These are phyloP conservation scores for Aeoliscus strigatus DNA, from an alignment of 2,797 vertebrate genomes.

Conservation along the genomic window DNA sequence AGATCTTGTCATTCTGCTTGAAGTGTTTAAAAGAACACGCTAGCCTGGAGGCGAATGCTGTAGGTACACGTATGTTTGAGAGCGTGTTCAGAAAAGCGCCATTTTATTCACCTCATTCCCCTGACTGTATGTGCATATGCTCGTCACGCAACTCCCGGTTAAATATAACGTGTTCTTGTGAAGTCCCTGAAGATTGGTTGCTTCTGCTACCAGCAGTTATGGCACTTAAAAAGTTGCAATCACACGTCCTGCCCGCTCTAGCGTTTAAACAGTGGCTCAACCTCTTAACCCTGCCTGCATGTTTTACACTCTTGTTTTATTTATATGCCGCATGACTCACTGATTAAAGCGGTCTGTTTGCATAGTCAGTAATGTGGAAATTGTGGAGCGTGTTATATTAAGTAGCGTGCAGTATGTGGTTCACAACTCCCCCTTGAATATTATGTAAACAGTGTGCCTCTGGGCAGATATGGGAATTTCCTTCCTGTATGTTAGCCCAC, in stretches of 20 bases:
- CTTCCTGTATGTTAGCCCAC: slow-evolving; percentile 41
- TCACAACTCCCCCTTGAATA: slow-evolving; percentile 29
- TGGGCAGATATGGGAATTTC: slow-evolving; percentile 42
- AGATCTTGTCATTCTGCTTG: neutral
- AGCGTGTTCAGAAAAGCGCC: slow-evolving; percentile 1
- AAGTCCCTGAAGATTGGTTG: slow-evolving; percentile 14
- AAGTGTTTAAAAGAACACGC: neutral
- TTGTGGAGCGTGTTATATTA: slow-evolving; percentile 24
- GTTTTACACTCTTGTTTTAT: slow-evolving; percentile 40
- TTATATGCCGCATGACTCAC: slow-evolving; percentile 34
- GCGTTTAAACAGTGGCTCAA: slow-evolving; percentile 5
- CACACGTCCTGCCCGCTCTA: slow-evolving; percentile 1
- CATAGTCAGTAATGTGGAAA: slow-evolving; percentile 22
- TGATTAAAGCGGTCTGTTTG: slow-evolving; percentile 31
- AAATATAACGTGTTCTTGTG: slow-evolving; percentile 6
- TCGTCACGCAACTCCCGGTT: slow-evolving; percentile 1
- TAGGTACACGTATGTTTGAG: no score
- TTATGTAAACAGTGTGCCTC: slow-evolving; percentile 46
- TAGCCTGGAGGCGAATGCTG: neutral
- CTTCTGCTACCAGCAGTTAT: slow-evolving; percentile 4
- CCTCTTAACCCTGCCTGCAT: slow-evolving; percentile 23
- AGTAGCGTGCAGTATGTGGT: slow-evolving; percentile 17
- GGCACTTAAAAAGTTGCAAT: slow-evolving; percentile 24
- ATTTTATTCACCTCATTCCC: slow-evolving; percentile 4
- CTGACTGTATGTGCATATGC: neutral